A percentile compares a stretch with the other conserved stretches of the same genome.
These are phyloP conservation scores for Catocala sponsa DNA, from an alignment of 2,888 invertebrate genomes.

Conservation along the genomic window DNA sequence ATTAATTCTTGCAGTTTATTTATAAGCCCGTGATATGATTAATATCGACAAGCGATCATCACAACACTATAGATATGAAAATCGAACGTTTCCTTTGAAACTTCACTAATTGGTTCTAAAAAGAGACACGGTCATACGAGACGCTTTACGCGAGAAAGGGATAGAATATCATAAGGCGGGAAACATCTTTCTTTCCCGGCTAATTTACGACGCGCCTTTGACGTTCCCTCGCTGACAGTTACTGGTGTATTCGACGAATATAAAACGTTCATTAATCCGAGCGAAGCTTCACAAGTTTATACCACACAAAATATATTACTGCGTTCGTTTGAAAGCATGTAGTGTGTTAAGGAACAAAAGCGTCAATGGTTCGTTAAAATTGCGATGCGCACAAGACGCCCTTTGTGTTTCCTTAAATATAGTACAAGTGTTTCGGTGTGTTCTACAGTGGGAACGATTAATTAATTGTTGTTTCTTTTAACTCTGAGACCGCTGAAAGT, in stretches of 20 bases:
- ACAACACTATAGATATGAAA: conserved; percentile 42
- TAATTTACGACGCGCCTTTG: conserved; percentile 71
- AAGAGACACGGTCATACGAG: conserved; percentile 56
- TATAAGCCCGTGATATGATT: not conserved
- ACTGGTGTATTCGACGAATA: conserved; percentile 74
- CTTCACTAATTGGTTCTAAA: conserved; percentile 72
- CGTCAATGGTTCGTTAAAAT: conserved; percentile 79
- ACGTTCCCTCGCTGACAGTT: conserved; percentile 69
- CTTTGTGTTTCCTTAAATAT: conserved; percentile 58
- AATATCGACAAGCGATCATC: conserved; percentile 31
- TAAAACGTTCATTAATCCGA: conserved; percentile 78
- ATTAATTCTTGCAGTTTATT: no score
- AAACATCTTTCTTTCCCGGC: conserved; percentile 79
- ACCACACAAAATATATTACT: conserved; percentile 69
- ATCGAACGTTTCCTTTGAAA: conserved; percentile 70
- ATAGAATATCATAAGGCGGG: conserved; percentile 66
- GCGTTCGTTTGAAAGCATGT: conserved; percentile 55
- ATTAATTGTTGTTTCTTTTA: conserved; percentile 58
- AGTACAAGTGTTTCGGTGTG: conserved; percentile 64
- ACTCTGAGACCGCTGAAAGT: conserved; percentile 45
- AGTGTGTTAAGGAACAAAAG: conserved; percentile 71
- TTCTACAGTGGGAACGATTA: conserved; percentile 60
- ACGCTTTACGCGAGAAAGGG: conserved; percentile 52
- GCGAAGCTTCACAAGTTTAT: conserved; percentile 63
- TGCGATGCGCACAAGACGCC: conserved; percentile 46